Percentiles rank a stretch among this genome's conserved stretches.
Conservation (phyloP, 2,888 invertebrate species). For the Hydrotaea cyrtoneurina region DNA sequence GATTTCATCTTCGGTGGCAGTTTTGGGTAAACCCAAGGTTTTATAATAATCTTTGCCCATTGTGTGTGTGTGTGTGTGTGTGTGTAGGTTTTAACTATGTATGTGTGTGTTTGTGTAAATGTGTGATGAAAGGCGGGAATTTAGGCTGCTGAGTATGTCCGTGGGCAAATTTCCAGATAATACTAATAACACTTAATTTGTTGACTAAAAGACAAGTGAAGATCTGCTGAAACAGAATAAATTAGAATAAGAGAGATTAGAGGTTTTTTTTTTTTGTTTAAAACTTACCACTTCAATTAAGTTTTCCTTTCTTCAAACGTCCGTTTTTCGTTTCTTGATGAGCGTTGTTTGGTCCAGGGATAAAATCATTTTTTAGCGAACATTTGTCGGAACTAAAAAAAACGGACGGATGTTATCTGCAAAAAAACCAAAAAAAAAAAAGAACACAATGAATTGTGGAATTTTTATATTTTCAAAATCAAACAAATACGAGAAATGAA, state of each 20-base stretch:
- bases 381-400: constrained; percentile 41
- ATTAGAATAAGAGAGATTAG: neutral
- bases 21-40: constrained; percentile 92
- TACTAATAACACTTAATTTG: constrained; percentile 36
- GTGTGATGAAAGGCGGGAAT: neutral
- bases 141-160: neutral
- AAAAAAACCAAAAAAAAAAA: constrained; percentile 45
- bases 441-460: no score
- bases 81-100: constrained; percentile 25
- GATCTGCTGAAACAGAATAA: neutral
- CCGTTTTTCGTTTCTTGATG: constrained; percentile 39
- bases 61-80: constrained; percentile 44
- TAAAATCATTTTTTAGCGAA: constrained; percentile 55
- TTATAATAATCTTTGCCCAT: constrained; percentile 99
- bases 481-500: neutral
- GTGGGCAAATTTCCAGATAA: constrained; percentile 39
- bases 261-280: no score
- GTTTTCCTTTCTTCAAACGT: constrained; percentile 20
- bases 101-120: constrained; percentile 27
- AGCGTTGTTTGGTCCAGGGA: constrained; percentile 45
- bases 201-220: neutral
- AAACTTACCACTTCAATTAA: constrained; percentile 48
- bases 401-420: constrained; percentile 34
- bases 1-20: constrained; percentile 97
- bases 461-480: neutral